Base-by-base conservation (phyloP, 2,888 invertebrate genomes). In the Mythimna vitellina region DNA sequence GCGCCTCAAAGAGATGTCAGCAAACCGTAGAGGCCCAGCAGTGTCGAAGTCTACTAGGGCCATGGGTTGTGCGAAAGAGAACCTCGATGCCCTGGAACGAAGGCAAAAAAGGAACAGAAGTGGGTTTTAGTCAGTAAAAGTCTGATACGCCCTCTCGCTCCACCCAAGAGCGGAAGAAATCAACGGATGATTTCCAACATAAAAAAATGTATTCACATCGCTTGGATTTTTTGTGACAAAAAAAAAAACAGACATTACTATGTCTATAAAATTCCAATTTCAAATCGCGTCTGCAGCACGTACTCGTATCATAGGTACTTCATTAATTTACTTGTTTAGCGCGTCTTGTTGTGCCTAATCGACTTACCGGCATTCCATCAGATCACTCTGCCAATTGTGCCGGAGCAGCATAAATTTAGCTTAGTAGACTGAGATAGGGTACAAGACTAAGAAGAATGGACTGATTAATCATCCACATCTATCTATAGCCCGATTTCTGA, bases 321-420 rank as follows among this genome's bases (percentile, higher is more conserved):
- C 67, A 68, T 70, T 65, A 49, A 76, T 79, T 72, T 73, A 64
- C 75, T 70, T 77, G 69, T 67, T 81, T 73, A 75, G 69, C 68
- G 32, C 42, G 71, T 74, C 58, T 65, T 68, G 61, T 63, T 64
- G 60, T 58, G 54, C 57, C 17, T 76, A 78, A 76, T 80, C 49
- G 65, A 80, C 64, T 77, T 73, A 73, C 66, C 58, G 58, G 61
- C 63, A 61, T 76, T 71, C 20, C 32, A 68, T 71, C 51, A 32
- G 32, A 54, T 66, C 70, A 70, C 66, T 70, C 49, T 46, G 29
- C 60, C 70, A 70, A 81, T 81, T 64, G 57, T 56, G 22, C 54
- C 12, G 6, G 60, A 58, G 64, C 51, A 68, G 62, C 53, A 53
- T 51, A 58, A 46, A 54, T 54, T 68, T 68, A 65, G 58, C 42